A percentile compares a stretch with the other conserved stretches of the same genome.
Evolutionary conservation across 2,113 vertebrate species (phyloP).

Genomic region (Oriolus oriolus): DNA sequence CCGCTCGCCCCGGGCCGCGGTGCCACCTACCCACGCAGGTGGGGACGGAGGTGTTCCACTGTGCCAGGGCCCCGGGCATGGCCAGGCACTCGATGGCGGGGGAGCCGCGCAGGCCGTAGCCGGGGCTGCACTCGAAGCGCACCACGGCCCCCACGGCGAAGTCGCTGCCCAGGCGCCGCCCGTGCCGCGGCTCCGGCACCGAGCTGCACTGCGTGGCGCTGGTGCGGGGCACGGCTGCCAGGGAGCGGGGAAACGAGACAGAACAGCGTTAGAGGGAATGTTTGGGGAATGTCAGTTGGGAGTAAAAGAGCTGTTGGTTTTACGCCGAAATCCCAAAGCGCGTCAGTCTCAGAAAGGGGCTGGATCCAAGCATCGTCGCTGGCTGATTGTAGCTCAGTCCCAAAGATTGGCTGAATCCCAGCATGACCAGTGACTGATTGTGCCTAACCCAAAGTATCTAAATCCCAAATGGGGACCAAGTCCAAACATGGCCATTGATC

Average conservation of each 20-base stretch:
- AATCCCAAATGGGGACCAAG: background rate
- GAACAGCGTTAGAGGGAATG: fast-evolving
- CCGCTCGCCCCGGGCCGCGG: fast-evolving
- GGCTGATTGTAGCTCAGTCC: background rate
- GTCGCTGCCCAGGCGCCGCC: conserved; percentile 88
- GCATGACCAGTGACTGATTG: fast-evolving
- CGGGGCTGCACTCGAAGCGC: conserved; percentile 90
- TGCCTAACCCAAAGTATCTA: background rate
- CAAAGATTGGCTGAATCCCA: too few relatives aligned
- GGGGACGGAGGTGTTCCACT: conserved; percentile 94
- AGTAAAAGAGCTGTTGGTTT: fast-evolving
- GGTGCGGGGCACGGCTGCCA: conserved; percentile 89
- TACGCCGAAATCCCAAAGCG: fast-evolving
- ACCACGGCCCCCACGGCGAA: conserved; percentile 89
- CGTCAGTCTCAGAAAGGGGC: background rate
- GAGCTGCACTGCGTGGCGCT: conserved; percentile 97
- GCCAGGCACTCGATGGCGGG: conserved; percentile 88
- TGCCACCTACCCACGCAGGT: conserved; percentile 83
- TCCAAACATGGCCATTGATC: fast-evolving
- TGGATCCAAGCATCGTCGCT: fast-evolving
- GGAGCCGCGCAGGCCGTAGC: conserved; percentile 86
- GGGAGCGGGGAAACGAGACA: background rate
- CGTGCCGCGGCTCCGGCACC: conserved; percentile 91
- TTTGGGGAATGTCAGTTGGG: fast-evolving
- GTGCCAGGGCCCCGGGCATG: conserved; percentile 89